Evolutionary conservation across 2,113 vertebrate genomes (phyloP).

Genomic region (Vidua chalybeata): DNA sequence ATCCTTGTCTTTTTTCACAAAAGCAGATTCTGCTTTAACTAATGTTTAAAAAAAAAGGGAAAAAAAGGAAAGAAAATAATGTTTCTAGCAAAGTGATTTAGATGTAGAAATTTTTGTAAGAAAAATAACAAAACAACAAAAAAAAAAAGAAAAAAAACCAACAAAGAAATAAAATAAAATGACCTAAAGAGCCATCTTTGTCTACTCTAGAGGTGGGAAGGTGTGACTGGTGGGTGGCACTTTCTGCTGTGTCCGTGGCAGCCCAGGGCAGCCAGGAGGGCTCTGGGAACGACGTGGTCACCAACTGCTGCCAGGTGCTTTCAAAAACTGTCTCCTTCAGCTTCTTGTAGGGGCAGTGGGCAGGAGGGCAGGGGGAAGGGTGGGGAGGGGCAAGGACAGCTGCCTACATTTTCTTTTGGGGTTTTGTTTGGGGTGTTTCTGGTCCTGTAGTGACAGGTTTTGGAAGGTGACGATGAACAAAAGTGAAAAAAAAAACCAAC

Average conservation of each 20-base stretch:
- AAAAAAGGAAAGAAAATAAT: slow-evolving; percentile 55
- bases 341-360: neutral
- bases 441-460: slow-evolving; percentile 43
- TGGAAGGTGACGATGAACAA: slow-evolving; percentile 10
- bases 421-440: neutral
- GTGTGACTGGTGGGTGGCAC: neutral
- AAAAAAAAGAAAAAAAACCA: neutral
- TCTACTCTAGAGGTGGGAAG: slow-evolving; percentile 51
- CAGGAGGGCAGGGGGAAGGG: neutral
- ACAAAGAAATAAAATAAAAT: slow-evolving; percentile 66
- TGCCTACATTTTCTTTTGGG: neutral
- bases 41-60: slow-evolving; percentile 25
- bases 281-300: neutral
- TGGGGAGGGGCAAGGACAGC: neutral
- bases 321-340: slow-evolving; percentile 24
- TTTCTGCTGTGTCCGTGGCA: neutral
- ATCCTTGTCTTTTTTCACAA: slow-evolving; percentile 60
- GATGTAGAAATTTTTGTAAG: slow-evolving; percentile 68
- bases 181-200: slow-evolving; percentile 60
- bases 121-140: neutral
- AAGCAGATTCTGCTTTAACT: slow-evolving; percentile 65
- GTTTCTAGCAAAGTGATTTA: neutral
- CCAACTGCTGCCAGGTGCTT: neutral
- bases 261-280: neutral
- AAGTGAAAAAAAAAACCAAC: neutral